Conservation (phyloP, 2,888 invertebrate genomes). For the Drymonia ruficornis region DNA sequence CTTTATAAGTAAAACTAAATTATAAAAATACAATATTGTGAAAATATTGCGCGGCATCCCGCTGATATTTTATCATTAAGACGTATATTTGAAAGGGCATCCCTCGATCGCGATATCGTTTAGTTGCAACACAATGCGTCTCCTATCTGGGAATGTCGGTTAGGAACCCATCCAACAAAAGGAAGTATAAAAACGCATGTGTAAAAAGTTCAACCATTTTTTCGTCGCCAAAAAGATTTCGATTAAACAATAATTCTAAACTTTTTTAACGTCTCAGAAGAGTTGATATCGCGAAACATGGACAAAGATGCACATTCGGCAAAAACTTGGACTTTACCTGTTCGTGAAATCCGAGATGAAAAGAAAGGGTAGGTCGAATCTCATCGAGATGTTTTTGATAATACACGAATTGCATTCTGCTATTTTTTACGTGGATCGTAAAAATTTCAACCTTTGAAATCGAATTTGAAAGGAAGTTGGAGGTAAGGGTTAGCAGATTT, state of each 20-base stretch:
- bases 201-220: slow-evolving; percentile 72
- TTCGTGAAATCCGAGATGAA: slow-evolving; percentile 80
- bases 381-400: slow-evolving; percentile 64
- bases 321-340: slow-evolving; percentile 80
- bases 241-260: slow-evolving; percentile 72
- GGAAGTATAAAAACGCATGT: slow-evolving; percentile 74
- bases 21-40: slow-evolving; percentile 72
- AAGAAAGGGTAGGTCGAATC: slow-evolving; percentile 80
- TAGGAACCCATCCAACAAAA: slow-evolving; percentile 73
- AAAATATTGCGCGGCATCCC: slow-evolving; percentile 74
- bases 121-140: slow-evolving; percentile 72
- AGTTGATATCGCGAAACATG: slow-evolving; percentile 78
- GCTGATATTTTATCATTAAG: slow-evolving; percentile 81
- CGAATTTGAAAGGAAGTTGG: slow-evolving; percentile 74
- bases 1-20: slow-evolving; percentile 47
- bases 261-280: slow-evolving; percentile 71
- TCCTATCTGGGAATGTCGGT: slow-evolving; percentile 82
- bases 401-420: slow-evolving; percentile 51
- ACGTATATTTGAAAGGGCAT: slow-evolving; percentile 65
- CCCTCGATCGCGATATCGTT: slow-evolving; percentile 68
- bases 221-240: slow-evolving; percentile 70
- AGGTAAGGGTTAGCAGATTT: slow-evolving; percentile 75
- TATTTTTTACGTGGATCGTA: slow-evolving; percentile 66
- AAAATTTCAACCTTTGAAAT: slow-evolving; percentile 68
- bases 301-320: slow-evolving; percentile 70